phyloP scores from a whole-genome alignment of 2,888 invertebrate genomes.

The Sicus ferrugineus region DNA sequence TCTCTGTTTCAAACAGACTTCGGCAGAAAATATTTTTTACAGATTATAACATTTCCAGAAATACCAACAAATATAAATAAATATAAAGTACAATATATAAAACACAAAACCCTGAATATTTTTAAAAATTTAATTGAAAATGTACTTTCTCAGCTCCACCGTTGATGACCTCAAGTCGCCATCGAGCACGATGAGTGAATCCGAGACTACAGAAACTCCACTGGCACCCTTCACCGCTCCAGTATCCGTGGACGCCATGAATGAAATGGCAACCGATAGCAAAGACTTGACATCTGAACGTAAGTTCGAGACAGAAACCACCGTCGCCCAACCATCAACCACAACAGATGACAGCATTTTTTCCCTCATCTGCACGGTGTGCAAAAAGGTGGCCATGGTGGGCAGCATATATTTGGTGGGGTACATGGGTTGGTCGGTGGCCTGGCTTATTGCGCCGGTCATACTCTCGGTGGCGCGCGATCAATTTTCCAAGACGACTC shows the following conservation, averaged over 20 bases:
- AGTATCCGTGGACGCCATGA: background rate
- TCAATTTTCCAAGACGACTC: constrained; percentile 79
- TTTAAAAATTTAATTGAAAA: no score
- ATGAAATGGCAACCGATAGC: constrained; percentile 38
- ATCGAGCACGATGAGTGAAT: no score
- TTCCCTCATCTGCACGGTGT: constrained; percentile 70
- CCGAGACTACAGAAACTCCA: constrained; percentile 13
- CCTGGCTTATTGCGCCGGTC: constrained; percentile 85
- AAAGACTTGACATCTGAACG: constrained; percentile 38
- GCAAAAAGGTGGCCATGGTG: constrained; percentile 76
- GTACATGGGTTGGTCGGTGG: constrained; percentile 80
- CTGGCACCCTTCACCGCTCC: constrained; percentile 41
- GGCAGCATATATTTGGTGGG: constrained; percentile 81
- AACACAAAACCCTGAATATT: no score
- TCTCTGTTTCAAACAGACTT: no score
- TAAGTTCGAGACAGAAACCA: constrained; percentile 26
- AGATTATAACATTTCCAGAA: no score
- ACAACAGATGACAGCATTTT: constrained; percentile 65
- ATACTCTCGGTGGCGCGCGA: constrained; percentile 81
- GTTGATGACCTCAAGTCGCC: background rate
- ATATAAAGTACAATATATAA: no score
- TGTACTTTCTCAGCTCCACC: background rate
- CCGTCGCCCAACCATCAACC: background rate
- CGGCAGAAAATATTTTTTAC: no score
- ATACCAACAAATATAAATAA: no score